Conservation (phyloP, 2,797 vertebrate species). For the Chaunax sp. region DNA sequence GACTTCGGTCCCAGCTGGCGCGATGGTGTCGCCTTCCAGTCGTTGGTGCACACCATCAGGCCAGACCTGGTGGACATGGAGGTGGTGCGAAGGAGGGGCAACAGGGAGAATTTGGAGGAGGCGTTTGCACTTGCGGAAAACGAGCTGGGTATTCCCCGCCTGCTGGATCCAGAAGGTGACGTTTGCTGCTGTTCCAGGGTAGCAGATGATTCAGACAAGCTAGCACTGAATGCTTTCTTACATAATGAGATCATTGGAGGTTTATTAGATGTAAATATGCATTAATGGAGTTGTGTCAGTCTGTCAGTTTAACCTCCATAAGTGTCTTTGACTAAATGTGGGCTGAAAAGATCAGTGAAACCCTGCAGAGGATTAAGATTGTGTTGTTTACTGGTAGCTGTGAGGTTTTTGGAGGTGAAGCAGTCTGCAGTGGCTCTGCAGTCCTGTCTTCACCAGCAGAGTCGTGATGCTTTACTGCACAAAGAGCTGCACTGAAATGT, state of each 20-base stretch:
- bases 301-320: neutral
- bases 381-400: slow-evolving; percentile 24
- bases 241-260: too few species aligned
- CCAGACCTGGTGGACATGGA: slow-evolving; percentile 96
- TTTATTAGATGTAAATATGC: too few species aligned
- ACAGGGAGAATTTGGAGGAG: slow-evolving; percentile 93
- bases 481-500: slow-evolving; percentile 35
- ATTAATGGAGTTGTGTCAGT: neutral
- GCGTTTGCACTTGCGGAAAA: slow-evolving; percentile 94
- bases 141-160: slow-evolving; percentile 94
- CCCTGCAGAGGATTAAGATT: slow-evolving; percentile 23
- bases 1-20: slow-evolving; percentile 98
- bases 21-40: slow-evolving; percentile 93
- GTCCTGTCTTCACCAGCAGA: slow-evolving; percentile 43
- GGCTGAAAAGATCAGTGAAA: slow-evolving; percentile 17
- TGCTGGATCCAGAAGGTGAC: slow-evolving; percentile 97
- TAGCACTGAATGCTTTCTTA: slow-evolving; percentile 1
- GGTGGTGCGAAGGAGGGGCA: slow-evolving; percentile 85
- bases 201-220: slow-evolving; percentile 6
- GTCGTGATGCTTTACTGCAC: slow-evolving; percentile 50
- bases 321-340: neutral
- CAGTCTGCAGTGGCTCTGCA: slow-evolving; percentile 67
- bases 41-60: slow-evolving; percentile 93
- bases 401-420: slow-evolving; percentile 38
- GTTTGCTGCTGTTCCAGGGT: neutral